Evolutionary conservation across 2,113 vertebrate genomes (phyloP).

Genomic region (Myrmecophaga tridactyla): DNA sequence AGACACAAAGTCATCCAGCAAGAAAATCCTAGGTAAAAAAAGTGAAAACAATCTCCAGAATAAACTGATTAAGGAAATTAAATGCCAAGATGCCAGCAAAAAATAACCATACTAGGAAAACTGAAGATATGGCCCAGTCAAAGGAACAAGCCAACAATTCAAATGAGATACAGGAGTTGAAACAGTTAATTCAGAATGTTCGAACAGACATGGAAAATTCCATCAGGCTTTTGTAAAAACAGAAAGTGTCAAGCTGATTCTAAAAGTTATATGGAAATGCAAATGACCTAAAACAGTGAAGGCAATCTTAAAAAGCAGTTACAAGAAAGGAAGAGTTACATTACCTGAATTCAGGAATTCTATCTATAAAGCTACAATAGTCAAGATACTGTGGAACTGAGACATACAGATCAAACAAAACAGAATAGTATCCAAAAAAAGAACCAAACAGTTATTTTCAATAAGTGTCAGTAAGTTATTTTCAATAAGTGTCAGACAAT

Average conservation of each 20-base stretch:
- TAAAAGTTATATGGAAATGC: background rate
- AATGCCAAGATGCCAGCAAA: too few species aligned
- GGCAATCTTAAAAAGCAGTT: conserved; percentile 3
- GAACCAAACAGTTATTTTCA: background rate
- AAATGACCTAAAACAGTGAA: background rate
- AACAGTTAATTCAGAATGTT: too few species aligned
- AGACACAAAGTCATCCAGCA: too few species aligned
- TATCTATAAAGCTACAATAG: background rate
- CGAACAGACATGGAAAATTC: too few species aligned
- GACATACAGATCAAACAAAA: background rate
- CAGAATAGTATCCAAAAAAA: background rate
- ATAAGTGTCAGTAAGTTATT: background rate
- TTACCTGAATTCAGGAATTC: background rate
- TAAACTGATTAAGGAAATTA: too few species aligned
- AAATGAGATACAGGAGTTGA: too few species aligned
- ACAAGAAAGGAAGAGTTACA: background rate
- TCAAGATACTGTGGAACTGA: background rate
- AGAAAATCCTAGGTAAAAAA: too few species aligned
- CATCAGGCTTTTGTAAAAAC: background rate
- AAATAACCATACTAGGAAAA: too few species aligned
- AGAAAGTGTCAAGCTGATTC: background rate
- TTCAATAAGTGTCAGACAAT: background rate
- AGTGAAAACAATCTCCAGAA: too few species aligned
- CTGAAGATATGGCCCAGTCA: too few species aligned
- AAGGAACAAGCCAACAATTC: too few species aligned